Evolutionary conservation across 35 echinoderm and acorn worm species (phyloP).

Genomic region (Ptychodera flava): DNA sequence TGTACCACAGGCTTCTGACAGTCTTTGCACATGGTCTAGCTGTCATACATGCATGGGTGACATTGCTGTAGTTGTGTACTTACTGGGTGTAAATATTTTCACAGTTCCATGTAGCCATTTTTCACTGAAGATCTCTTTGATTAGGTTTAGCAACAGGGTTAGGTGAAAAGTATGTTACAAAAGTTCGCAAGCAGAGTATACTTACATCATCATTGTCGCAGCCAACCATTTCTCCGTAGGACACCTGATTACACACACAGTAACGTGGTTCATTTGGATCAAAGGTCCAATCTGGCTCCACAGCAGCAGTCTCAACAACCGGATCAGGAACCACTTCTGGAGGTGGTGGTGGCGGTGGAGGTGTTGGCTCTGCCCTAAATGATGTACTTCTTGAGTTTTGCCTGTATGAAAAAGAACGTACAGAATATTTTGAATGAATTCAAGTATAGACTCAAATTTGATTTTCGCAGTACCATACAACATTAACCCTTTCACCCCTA

Average conservation of each 20-base stretch:
- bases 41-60: no score
- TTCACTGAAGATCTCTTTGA: no score
- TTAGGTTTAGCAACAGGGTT: no score
- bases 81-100: no score
- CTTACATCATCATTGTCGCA: slow-evolving; percentile 99
- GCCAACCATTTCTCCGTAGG: slow-evolving; percentile 98
- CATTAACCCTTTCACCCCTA: no score
- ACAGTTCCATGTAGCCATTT: no score
- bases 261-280: slow-evolving; percentile 97
- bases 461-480: no score
- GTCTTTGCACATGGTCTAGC: no score
- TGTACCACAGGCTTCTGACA: no score
- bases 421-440: background rate
- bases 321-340: slow-evolving; percentile 24
- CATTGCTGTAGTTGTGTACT: no score
- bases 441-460: no score
- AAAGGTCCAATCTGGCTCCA: slow-evolving; percentile 72
- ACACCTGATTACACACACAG: slow-evolving; percentile 96
- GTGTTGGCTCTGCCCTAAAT: slow-evolving; percentile 33
- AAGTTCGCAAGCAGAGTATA: slow-evolving; percentile 4
- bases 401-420: slow-evolving; percentile 1
- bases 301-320: slow-evolving; percentile 5
- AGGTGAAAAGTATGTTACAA: no score
- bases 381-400: slow-evolving; percentile 19
- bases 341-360: slow-evolving; percentile 30